Conservation (phyloP, 2,888 invertebrate genomes). For the Idaea dimidiata region DNA sequence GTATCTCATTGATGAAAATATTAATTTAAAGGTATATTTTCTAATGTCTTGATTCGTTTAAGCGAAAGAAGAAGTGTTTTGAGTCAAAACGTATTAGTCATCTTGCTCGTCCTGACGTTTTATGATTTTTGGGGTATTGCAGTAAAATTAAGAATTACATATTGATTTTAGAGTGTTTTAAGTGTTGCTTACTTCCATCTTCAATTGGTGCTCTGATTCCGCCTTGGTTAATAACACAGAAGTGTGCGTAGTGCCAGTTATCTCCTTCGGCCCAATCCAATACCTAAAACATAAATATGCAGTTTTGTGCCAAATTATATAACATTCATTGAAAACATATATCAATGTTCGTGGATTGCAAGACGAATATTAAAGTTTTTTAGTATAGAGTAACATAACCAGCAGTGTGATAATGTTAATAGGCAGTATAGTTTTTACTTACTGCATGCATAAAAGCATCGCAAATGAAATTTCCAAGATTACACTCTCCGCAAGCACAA, state of each 20-base stretch:
- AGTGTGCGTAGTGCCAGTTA: conserved; percentile 85
- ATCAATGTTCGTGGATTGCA: too few relatives aligned
- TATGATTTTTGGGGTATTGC: too few relatives aligned
- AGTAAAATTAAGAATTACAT: not conserved
- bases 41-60: too few relatives aligned
- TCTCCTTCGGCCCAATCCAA: conserved; percentile 62
- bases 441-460: conserved; percentile 86
- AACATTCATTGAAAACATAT: too few relatives aligned
- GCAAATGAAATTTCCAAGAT: conserved; percentile 86
- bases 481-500: conserved; percentile 85
- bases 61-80: too few relatives aligned
- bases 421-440: conserved; percentile 36
- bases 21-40: too few relatives aligned
- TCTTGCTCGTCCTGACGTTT: too few relatives aligned
- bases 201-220: conserved; percentile 84
- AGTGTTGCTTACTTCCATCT: conserved; percentile 76
- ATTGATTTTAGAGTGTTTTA: conserved; percentile 6
- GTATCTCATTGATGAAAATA: too few relatives aligned
- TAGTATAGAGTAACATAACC: not conserved
- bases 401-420: not conserved
- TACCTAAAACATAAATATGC: conserved; percentile 53
- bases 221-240: conserved; percentile 85
- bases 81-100: too few relatives aligned
- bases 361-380: not conserved
- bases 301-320: too few relatives aligned